A percentile compares a stretch with the other conserved stretches of the same genome.
Evolutionary conservation across 2,113 vertebrate genomes (phyloP).

Genomic region (Ursus arctos): DNA sequence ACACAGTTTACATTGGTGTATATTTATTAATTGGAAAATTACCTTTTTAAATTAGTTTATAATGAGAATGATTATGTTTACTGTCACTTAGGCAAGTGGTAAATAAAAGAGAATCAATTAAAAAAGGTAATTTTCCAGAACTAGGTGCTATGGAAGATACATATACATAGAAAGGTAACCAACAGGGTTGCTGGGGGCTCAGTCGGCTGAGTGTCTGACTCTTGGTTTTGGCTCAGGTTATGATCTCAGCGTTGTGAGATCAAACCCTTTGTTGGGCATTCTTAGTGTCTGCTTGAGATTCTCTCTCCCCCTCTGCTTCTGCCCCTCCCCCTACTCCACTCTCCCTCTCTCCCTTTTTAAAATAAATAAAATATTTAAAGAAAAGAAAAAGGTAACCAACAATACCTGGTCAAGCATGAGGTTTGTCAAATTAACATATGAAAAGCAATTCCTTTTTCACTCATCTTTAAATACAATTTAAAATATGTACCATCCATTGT

Average conservation of each 20-base stretch:
- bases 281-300: not conserved
- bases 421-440: not conserved
- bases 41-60: conserved; percentile 65
- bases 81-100: conserved; percentile 56
- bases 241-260: not conserved
- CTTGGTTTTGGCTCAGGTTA: not conserved
- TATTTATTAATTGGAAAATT: conserved; percentile 67
- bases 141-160: not conserved
- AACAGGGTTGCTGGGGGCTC: not conserved
- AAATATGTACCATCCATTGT: not conserved
- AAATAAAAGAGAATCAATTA: conserved; percentile 58
- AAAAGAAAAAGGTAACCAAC: not conserved
- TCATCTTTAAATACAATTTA: not conserved
- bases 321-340: no score
- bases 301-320: not conserved
- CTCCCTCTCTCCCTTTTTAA: not conserved
- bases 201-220: not conserved
- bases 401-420: not conserved
- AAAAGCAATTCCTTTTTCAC: not conserved
- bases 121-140: conserved; percentile 6
- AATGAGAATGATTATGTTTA: conserved; percentile 65
- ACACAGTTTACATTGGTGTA: conserved; percentile 4
- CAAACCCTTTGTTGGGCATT: not conserved
- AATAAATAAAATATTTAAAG: not conserved
- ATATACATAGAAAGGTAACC: not conserved